Conservation (phyloP, 2,113 vertebrate genomes). For the Ursus arctos region DNA sequence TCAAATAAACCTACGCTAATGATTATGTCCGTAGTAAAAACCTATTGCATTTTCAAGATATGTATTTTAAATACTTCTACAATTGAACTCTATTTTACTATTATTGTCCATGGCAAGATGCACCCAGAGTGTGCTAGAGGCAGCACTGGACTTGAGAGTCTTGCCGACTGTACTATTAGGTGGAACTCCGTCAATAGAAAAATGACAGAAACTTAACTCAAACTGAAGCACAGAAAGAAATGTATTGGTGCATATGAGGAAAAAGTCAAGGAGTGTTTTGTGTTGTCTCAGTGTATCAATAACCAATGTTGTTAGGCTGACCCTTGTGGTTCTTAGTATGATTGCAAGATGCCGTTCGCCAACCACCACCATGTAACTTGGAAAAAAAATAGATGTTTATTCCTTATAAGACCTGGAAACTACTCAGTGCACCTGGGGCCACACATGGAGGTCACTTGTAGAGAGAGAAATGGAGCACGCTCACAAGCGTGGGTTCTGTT, state of each 20-base stretch:
- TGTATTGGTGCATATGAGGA: background rate
- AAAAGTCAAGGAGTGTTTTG: background rate
- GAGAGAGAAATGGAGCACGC: background rate
- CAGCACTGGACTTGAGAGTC: background rate
- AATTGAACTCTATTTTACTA: background rate
- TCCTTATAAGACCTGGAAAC: background rate
- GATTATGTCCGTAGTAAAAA: background rate
- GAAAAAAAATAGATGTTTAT: background rate
- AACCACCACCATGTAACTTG: background rate
- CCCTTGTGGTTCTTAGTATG: background rate
- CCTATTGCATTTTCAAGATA: background rate
- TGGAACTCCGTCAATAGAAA: background rate
- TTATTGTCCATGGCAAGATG: background rate
- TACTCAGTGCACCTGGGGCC: background rate
- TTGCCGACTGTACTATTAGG: background rate
- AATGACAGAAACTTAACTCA: background rate
- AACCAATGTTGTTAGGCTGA: background rate
- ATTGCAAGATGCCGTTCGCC: background rate
- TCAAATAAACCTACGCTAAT: background rate
- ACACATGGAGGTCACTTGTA: background rate
- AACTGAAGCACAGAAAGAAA: background rate
- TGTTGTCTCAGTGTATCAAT: background rate
- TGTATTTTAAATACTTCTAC: constrained; percentile 29
- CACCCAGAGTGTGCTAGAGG: background rate
- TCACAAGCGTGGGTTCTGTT: background rate